Percentiles rank a stretch among this genome's conserved stretches.
Evolutionary conservation across 2,113 vertebrate species (phyloP).

Genomic region (Miniopterus natalensis): DNA sequence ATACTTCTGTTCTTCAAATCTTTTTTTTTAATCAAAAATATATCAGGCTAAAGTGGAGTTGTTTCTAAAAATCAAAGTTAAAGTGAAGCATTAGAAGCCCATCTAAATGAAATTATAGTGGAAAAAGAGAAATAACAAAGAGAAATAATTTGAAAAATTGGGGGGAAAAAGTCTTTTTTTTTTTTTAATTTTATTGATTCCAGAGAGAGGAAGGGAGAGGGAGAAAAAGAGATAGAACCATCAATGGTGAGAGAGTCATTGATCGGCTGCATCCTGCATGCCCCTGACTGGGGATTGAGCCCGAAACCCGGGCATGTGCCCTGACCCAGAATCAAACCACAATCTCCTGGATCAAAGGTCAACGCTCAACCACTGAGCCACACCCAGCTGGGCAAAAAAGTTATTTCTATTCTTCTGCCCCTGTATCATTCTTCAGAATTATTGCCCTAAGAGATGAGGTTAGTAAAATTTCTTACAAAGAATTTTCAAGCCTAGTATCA

Average conservation of each 20-base stretch:
- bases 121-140: not conserved
- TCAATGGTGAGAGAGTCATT: too few species aligned
- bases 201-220: too few species aligned
- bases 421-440: not conserved
- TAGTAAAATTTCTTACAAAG: not conserved
- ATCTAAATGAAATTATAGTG: not conserved
- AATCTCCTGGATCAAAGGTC: too few species aligned
- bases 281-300: too few species aligned
- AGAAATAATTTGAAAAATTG: not conserved
- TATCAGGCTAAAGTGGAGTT: not conserved
- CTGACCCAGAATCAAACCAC: too few species aligned
- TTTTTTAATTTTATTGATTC: too few species aligned
- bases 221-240: too few species aligned
- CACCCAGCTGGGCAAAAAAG: not conserved
- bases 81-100: not conserved
- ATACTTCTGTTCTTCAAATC: not conserved
- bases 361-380: too few species aligned
- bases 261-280: too few species aligned
- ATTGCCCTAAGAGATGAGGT: not conserved
- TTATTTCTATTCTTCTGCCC: not conserved
- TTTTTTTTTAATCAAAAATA: not conserved
- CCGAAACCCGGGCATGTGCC: too few species aligned
- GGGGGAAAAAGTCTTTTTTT: too few species aligned
- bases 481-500: not conserved
- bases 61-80: constrained; percentile 5